Percentiles rank a stretch among this genome's conserved stretches.
Conservation (phyloP, 1,140 invertebrate species). For the Hydropsyche tenuis region DNA sequence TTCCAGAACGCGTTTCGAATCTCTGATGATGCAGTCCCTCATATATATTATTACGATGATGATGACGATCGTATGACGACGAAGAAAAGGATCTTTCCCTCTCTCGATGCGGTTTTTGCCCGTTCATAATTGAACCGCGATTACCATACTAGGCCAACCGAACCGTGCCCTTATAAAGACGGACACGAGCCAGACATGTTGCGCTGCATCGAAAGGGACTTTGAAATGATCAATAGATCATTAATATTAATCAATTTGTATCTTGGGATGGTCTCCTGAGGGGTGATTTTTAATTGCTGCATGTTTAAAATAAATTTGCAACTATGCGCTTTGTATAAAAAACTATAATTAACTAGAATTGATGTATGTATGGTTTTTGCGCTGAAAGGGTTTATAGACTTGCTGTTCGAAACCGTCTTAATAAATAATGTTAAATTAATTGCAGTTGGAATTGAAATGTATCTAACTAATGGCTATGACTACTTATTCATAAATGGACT, state of each 20-base stretch:
- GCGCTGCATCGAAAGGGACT: too few species aligned
- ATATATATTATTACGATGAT: slow-evolving; percentile 9
- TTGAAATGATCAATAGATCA: slow-evolving; percentile 4
- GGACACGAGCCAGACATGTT: slow-evolving; percentile 33
- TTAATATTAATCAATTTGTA: slow-evolving; percentile 9
- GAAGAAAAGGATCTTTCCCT: not conserved
- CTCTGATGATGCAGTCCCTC: not conserved
- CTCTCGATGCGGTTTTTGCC: slow-evolving; percentile 25
- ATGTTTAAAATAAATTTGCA: not conserved
- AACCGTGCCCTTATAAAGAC: slow-evolving; percentile 27
- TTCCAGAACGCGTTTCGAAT: slow-evolving; percentile 1
- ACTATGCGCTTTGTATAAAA: too few species aligned
- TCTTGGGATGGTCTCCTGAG: not conserved
- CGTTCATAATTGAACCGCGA: slow-evolving; percentile 29
- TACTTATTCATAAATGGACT: slow-evolving; percentile 9
- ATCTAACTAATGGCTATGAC: not conserved
- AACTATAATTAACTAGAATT: not conserved
- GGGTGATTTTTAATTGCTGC: not conserved
- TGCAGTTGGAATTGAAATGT: not conserved
- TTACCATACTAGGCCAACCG: slow-evolving; percentile 31
- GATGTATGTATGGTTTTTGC: slow-evolving; percentile 12
- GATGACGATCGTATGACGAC: not conserved
- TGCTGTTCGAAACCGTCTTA: not conserved
- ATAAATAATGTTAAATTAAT: slow-evolving; percentile 22
- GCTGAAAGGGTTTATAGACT: not conserved